Percentiles rank a stretch among this genome's conserved stretches.
Evolutionary conservation across 1,140 invertebrate genomes (phyloP).

Genomic region (Rhizoglyphus robini): DNA sequence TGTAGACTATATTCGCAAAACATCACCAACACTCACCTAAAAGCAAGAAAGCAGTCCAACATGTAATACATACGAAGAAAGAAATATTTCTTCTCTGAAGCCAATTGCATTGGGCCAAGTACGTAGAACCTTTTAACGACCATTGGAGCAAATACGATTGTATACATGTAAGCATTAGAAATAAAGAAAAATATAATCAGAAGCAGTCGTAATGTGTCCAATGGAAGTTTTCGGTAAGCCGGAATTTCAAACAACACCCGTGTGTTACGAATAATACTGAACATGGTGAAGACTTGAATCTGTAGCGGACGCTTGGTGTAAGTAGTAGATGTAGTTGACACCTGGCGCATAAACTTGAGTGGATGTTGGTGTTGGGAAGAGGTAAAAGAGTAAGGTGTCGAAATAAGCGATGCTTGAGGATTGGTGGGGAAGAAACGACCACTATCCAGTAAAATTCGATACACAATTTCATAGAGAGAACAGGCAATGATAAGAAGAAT

Average conservation of each 20-base stretch:
- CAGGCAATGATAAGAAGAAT: neutral
- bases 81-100: slow-evolving; percentile 6
- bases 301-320: neutral
- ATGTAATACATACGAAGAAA: slow-evolving; percentile 13
- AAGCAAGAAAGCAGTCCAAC: slow-evolving; percentile 11
- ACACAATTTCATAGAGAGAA: neutral
- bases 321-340: neutral
- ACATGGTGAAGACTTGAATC: neutral
- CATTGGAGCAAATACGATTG: slow-evolving; percentile 12
- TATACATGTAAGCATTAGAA: slow-evolving; percentile 5
- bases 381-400: neutral
- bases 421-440: neutral
- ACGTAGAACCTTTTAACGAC: slow-evolving; percentile 14
- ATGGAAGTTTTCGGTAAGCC: neutral
- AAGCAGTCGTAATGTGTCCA: slow-evolving; percentile 8
- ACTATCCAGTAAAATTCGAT: neutral
- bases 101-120: neutral
- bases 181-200: slow-evolving; percentile 13
- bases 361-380: neutral
- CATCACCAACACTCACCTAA: slow-evolving; percentile 1
- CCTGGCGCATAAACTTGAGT: neutral
- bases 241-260: slow-evolving; percentile 7
- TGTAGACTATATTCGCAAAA: neutral
- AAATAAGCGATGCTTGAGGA: neutral
- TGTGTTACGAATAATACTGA: slow-evolving; percentile 2